phyloP scores from a whole-genome alignment of 92 coral and sea anemone species.

The Palythoa grandiflora region DNA sequence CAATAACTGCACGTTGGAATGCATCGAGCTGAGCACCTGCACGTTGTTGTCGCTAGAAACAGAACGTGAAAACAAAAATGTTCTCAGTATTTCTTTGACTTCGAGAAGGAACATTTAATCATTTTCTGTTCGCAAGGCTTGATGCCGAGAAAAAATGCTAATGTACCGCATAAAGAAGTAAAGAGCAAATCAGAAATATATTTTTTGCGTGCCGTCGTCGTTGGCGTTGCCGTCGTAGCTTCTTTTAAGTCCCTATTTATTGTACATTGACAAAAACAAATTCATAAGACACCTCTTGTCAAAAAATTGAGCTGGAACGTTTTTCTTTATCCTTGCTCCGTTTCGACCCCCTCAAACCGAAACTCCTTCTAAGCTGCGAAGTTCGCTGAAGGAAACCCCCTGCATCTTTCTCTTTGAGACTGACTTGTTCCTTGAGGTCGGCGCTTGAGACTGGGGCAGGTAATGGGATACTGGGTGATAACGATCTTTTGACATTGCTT shows the following conservation, averaged over 20 bases:
- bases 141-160: no score
- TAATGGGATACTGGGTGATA: slow-evolving; percentile 77
- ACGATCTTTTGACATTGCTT: slow-evolving; percentile 61
- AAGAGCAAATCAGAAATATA: no score
- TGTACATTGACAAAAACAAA: neutral
- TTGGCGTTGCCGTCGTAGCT: no score
- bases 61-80: no score
- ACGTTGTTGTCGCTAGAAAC: no score
- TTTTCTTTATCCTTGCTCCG: slow-evolving; percentile 75
- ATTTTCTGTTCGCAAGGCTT: no score
- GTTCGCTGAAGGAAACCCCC: slow-evolving; percentile 71
- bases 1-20: no score
- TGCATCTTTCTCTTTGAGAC: slow-evolving; percentile 48
- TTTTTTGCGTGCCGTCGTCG: no score
- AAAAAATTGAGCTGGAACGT: slow-evolving; percentile 81
- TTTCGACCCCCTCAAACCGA: slow-evolving; percentile 84
- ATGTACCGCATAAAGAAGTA: no score
- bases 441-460: slow-evolving; percentile 95
- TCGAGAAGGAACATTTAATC: no score
- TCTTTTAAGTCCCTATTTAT: neutral
- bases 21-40: no score
- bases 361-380: slow-evolving; percentile 80
- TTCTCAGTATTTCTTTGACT: no score
- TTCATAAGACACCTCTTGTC: neutral
- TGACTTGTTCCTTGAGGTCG: slow-evolving; percentile 73